Evolutionary conservation across 2,797 vertebrate genomes (phyloP).

Genomic region (Spheniscus humboldti): DNA sequence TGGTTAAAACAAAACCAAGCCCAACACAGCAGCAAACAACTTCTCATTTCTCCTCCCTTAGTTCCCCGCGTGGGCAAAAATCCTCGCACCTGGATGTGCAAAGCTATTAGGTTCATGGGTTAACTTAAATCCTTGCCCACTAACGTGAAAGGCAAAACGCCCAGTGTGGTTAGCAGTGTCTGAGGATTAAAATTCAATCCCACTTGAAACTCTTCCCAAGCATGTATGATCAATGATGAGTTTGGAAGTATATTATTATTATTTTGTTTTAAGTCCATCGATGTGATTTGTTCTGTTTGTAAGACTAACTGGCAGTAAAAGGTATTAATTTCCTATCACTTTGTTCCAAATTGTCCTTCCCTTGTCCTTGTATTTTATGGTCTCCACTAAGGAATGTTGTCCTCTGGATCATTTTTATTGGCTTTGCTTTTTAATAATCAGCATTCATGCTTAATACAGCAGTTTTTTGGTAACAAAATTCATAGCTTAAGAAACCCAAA

Average conservation of each 20-base stretch:
- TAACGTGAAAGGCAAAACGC: neutral
- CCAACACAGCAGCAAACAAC: neutral
- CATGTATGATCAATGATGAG: neutral
- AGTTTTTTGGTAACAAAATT: neutral
- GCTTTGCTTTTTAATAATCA: constrained; percentile 32
- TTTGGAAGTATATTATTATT: neutral
- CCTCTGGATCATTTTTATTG: constrained; percentile 36
- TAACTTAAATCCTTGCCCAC: neutral
- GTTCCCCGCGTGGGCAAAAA: neutral
- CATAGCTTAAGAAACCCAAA: neutral
- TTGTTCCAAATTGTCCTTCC: neutral
- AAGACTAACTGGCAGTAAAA: neutral
- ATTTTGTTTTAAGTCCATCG: neutral
- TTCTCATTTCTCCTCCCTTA: neutral
- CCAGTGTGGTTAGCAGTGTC: neutral
- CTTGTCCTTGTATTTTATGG: constrained; percentile 10
- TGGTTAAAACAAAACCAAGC: neutral
- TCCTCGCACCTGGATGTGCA: neutral
- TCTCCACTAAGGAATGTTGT: constrained; percentile 24
- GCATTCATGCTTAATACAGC: constrained; percentile 19
- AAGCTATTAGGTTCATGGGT: neutral
- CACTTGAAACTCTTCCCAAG: neutral
- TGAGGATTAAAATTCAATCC: neutral
- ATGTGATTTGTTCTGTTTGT: neutral
- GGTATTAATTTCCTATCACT: neutral